A percentile compares a stretch with the other conserved stretches of the same genome.
These are phyloP conservation scores for Phyllostomus hastatus DNA, from an alignment of 2,113 vertebrate species.

Conservation along the genomic window DNA sequence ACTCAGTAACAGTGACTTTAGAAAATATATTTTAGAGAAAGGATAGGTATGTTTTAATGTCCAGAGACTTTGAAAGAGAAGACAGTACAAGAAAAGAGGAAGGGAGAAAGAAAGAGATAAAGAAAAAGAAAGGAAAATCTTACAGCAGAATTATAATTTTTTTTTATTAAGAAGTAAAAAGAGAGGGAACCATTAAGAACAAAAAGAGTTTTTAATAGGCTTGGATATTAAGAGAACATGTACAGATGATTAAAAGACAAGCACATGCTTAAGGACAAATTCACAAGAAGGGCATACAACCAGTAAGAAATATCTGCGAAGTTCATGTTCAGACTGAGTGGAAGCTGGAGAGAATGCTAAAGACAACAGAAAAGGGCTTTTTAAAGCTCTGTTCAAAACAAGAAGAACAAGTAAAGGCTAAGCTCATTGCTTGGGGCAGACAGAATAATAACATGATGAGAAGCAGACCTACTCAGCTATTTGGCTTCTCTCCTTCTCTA, in stretches of 20 bases:
- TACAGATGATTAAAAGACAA: background rate
- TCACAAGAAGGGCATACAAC: background rate
- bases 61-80: background rate
- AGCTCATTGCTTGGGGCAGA: constrained; percentile 31
- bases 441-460: background rate
- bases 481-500: constrained; percentile 40
- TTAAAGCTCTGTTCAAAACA: background rate
- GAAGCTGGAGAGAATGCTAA: background rate
- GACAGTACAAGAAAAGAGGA: background rate
- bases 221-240: background rate
- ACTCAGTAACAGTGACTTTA: background rate
- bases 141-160: background rate
- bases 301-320: background rate
- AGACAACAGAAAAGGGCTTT: background rate
- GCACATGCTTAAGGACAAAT: background rate
- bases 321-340: background rate
- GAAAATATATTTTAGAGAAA: constrained; percentile 18
- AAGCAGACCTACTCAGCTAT: constrained; percentile 39
- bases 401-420: constrained; percentile 33
- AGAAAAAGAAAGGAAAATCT: background rate
- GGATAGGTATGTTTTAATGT: background rate
- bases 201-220: background rate
- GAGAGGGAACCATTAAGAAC: background rate
- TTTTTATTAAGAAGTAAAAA: background rate
- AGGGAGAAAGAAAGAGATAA: background rate